These are phyloP conservation scores for Pachydiplax longipennis DNA, from an alignment of 2,888 invertebrate species.

Conservation along the genomic window DNA sequence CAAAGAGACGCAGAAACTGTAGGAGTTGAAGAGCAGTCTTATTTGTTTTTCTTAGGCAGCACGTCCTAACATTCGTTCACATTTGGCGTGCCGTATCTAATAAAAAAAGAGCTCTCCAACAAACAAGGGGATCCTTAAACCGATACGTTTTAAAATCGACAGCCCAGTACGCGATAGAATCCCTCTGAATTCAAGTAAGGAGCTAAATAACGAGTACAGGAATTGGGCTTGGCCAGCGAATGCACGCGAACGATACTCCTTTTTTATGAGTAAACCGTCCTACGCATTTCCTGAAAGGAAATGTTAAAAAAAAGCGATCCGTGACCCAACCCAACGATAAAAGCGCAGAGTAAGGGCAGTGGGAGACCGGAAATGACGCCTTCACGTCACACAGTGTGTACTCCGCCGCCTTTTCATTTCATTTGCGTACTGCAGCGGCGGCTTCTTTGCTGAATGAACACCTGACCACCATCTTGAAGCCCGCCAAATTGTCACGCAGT, in stretches of 20 bases:
- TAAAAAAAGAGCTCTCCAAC: no score
- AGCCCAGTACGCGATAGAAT: no score
- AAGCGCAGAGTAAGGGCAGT: not conserved
- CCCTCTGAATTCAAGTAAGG: not conserved
- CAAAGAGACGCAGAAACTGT: no score
- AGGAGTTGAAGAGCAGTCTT: no score
- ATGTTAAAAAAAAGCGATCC: not conserved
- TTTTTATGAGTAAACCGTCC: not conserved
- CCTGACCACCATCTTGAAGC: not conserved
- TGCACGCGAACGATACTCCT: not conserved
- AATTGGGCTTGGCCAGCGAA: no score
- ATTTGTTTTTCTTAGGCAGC: no score
- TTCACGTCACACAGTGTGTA: not conserved
- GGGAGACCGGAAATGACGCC: not conserved
- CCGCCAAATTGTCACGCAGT: not conserved
- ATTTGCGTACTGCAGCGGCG: not conserved
- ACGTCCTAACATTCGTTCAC: no score
- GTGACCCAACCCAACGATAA: not conserved
- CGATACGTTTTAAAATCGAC: no score
- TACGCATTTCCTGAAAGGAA: not conserved
- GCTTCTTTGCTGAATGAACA: not conserved
- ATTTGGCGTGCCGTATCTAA: no score
- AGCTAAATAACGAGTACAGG: no score
- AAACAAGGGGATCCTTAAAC: no score
- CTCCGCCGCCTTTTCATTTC: not conserved